phyloP scores from a whole-genome alignment of 2,888 invertebrate species.

The Lasioglossum vierecki region DNA sequence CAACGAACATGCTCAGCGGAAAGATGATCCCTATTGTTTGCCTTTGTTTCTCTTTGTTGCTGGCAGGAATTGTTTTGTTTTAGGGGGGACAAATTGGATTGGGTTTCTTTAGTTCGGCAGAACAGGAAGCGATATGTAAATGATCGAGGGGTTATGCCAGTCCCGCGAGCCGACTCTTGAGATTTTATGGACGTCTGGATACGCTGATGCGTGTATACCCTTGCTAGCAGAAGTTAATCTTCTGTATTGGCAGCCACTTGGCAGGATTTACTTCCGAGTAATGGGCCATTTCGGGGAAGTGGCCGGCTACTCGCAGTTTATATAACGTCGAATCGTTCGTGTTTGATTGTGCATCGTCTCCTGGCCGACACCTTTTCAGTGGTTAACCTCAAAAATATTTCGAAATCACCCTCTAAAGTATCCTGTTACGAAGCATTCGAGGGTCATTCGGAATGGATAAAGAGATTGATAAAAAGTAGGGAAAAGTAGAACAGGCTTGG shows the following conservation, averaged over 20 bases:
- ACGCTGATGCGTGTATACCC: not conserved
- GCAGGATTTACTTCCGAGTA: slow-evolving; percentile 1
- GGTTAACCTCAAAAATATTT: too few species aligned
- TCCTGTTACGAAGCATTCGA: too few species aligned
- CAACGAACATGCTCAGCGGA: slow-evolving; percentile 7
- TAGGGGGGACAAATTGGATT: not conserved
- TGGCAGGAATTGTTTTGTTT: not conserved
- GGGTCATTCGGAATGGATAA: not conserved
- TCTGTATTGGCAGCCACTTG: slow-evolving; percentile 12
- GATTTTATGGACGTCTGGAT: slow-evolving; percentile 4
- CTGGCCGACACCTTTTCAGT: not conserved
- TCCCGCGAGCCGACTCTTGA: not conserved
- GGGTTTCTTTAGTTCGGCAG: slow-evolving; percentile 8
- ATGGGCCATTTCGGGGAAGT: not conserved
- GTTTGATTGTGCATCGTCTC: not conserved
- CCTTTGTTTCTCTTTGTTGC: not conserved
- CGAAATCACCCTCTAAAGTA: too few species aligned
- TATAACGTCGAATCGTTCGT: not conserved
- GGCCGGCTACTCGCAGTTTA: not conserved
- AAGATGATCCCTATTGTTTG: slow-evolving; percentile 34
- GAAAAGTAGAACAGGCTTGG: not conserved
- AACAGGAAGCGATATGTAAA: slow-evolving; percentile 11
- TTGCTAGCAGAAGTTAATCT: slow-evolving; percentile 1
- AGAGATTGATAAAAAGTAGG: not conserved
- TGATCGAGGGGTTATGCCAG: slow-evolving; percentile 9